These are phyloP conservation scores for Cygnus buccinator DNA, from an alignment of 2,113 vertebrate genomes.

Conservation along the genomic window DNA sequence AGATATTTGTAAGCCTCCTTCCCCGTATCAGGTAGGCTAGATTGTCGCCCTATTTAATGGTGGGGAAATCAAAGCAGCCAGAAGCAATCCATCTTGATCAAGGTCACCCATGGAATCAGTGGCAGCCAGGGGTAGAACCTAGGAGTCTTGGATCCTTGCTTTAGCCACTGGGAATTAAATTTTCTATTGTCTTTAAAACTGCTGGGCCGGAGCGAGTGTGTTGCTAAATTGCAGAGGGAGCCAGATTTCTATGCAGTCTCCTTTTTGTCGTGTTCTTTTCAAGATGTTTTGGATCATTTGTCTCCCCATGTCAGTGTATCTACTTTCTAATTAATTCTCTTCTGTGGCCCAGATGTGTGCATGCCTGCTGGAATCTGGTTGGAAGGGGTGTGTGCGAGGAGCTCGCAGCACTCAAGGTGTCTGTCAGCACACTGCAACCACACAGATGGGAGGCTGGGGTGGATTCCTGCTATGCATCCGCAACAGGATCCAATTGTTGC, in stretches of 20 bases:
- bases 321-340: background rate
- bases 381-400: background rate
- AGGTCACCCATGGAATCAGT: background rate
- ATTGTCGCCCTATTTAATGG: fast-evolving
- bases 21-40: background rate
- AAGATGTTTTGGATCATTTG: background rate
- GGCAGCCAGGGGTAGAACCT: background rate
- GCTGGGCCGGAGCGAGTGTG: background rate
- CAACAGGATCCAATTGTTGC: conserved; percentile 29
- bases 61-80: background rate
- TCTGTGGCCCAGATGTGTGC: background rate
- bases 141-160: background rate
- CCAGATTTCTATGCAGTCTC: background rate
- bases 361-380: background rate
- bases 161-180: background rate
- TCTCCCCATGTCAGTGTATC: background rate
- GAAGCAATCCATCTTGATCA: background rate
- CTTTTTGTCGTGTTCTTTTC: background rate
- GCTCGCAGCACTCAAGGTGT: background rate
- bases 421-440: background rate
- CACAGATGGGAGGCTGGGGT: background rate
- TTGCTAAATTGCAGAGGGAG: conserved; percentile 13
- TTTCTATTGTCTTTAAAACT: conserved; percentile 27
- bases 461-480: background rate
- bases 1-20: background rate